These are phyloP conservation scores for Pteropus rufus DNA, from an alignment of 2,797 vertebrate species.

Conservation along the genomic window DNA sequence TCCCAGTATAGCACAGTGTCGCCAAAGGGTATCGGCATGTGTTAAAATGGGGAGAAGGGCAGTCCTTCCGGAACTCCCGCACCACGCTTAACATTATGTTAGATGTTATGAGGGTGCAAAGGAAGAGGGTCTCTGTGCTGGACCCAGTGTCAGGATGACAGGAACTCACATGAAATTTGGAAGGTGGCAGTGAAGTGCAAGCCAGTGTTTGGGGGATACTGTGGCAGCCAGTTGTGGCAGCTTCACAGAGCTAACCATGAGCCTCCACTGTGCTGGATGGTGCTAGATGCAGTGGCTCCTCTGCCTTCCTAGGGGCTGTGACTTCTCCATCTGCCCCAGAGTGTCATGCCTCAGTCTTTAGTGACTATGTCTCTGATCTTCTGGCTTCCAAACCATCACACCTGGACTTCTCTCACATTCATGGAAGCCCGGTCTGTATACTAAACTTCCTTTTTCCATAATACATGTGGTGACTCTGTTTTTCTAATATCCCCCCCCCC, in stretches of 20 bases:
- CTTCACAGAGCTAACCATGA: background rate
- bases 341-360: background rate
- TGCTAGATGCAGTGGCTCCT: background rate
- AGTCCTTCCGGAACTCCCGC: background rate
- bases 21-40: background rate
- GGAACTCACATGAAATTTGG: background rate
- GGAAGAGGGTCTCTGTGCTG: background rate
- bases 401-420: background rate
- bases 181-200: background rate
- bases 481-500: background rate
- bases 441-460: background rate
- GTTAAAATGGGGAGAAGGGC: background rate
- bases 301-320: fast-evolving
- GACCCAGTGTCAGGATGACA: background rate
- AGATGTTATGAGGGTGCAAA: background rate
- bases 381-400: background rate
- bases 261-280: background rate
- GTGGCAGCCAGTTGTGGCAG: background rate
- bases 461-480: background rate
- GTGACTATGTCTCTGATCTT: background rate
- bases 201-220: background rate
- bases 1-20: background rate
- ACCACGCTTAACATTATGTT: fast-evolving
- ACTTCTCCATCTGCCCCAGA: background rate
- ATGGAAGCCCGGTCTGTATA: background rate